A percentile compares a stretch with the other conserved stretches of the same genome.
phyloP scores from a whole-genome alignment of 1,140 invertebrate species.

The Euglossa dilemma region DNA sequence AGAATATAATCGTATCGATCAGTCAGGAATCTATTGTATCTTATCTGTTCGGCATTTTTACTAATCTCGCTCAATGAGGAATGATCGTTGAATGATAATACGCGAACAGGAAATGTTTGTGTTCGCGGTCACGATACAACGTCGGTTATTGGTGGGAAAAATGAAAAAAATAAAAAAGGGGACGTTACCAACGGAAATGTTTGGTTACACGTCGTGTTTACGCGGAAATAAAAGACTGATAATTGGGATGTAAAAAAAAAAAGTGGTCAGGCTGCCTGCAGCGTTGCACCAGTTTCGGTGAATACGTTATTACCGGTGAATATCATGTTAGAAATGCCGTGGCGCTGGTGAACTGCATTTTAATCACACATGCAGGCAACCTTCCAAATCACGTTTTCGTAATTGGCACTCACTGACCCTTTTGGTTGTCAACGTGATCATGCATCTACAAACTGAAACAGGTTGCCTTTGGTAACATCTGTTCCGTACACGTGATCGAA shows the following conservation, averaged over 20 bases:
- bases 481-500: conserved; percentile 10
- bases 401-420: conserved; percentile 39
- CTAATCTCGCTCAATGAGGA: neutral
- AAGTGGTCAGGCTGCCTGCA: neutral
- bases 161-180: too few relatives aligned
- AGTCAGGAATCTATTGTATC: neutral
- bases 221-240: neutral
- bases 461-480: conserved; percentile 18
- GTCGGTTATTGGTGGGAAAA: too few relatives aligned
- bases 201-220: neutral
- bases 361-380: conserved; percentile 14
- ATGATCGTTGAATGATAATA: neutral
- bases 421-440: conserved; percentile 41
- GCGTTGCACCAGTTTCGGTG: neutral
- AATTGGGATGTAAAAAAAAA: neutral
- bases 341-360: conserved; percentile 29
- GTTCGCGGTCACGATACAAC: neutral
- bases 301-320: neutral
- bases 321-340: neutral
- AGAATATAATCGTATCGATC: neutral
- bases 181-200: neutral
- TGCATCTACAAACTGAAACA: conserved; percentile 43
- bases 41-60: neutral
- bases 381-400: conserved; percentile 36
- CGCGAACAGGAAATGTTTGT: neutral